Conservation (phyloP, 2,888 invertebrate species). For the Lithophane socia region DNA sequence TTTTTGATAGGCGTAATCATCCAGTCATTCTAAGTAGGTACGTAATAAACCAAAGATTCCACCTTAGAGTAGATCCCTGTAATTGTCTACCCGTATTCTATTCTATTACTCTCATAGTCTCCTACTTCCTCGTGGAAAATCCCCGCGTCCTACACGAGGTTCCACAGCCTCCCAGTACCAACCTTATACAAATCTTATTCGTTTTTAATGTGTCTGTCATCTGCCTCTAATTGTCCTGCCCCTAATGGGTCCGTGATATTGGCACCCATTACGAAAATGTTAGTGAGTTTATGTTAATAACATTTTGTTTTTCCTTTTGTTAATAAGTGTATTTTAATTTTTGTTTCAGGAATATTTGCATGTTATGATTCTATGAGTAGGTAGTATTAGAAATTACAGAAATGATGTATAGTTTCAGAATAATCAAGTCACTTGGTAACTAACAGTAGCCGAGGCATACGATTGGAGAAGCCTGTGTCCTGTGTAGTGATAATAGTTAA, state of each 20-base stretch:
- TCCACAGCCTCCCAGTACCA: slow-evolving; percentile 28
- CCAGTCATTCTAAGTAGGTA: too few species aligned
- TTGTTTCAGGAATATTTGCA: background rate
- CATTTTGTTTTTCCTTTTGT: slow-evolving; percentile 29
- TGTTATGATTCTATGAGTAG: background rate
- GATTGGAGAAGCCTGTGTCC: background rate
- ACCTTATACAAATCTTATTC: slow-evolving; percentile 37
- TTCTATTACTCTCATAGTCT: background rate
- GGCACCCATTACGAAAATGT: slow-evolving; percentile 31
- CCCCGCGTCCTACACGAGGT: slow-evolving; percentile 15
- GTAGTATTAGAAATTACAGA: background rate
- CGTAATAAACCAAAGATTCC: too few species aligned
- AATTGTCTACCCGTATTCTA: background rate
- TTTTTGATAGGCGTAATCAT: background rate
- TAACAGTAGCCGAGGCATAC: background rate
- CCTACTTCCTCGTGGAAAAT: slow-evolving; percentile 11
- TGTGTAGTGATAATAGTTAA: too few species aligned
- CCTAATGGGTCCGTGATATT: slow-evolving; percentile 43
- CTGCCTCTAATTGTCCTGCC: slow-evolving; percentile 39
- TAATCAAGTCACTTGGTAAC: background rate
- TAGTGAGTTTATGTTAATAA: slow-evolving; percentile 22
- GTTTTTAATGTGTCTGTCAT: slow-evolving; percentile 57
- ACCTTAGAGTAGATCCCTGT: background rate
- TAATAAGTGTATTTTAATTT: background rate
- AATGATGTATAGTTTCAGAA: background rate